A percentile compares a stretch with the other conserved stretches of the same genome.
These are phyloP conservation scores for Oophaga pumilio DNA, from an alignment of 2,113 vertebrate species.

Conservation along the genomic window DNA sequence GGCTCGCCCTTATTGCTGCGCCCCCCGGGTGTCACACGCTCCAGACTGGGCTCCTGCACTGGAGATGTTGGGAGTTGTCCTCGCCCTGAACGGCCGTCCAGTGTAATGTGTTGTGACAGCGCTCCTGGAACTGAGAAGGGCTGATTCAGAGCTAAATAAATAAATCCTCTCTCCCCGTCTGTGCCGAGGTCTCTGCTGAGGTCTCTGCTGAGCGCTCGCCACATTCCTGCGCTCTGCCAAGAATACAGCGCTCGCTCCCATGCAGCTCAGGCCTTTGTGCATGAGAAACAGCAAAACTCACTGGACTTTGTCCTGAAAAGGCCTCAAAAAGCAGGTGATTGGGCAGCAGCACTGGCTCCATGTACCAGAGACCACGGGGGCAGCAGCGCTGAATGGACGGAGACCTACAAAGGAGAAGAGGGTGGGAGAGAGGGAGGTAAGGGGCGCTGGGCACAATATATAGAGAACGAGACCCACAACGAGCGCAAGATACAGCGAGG, in stretches of 20 bases:
- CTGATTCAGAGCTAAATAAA: slow-evolving; percentile 7
- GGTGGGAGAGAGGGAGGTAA: neutral
- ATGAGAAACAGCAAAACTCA: slow-evolving; percentile 25
- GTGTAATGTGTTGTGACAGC: neutral
- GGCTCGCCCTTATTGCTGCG: no score
- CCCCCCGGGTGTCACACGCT: no score
- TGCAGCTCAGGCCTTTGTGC: neutral
- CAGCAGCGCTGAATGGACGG: slow-evolving; percentile 21
- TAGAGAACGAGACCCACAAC: no score
- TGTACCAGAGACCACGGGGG: slow-evolving; percentile 20
- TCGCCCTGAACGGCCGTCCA: neutral
- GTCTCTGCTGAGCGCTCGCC: neutral
- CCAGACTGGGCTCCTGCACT: neutral
- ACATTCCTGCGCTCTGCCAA: slow-evolving; percentile 36
- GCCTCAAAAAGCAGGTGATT: slow-evolving; percentile 23
- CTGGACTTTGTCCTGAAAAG: slow-evolving; percentile 31
- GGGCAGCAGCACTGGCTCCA: neutral
- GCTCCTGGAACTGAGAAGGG: neutral
- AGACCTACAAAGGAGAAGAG: neutral
- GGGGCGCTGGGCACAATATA: no score
- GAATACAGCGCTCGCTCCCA: slow-evolving; percentile 22
- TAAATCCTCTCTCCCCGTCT: neutral
- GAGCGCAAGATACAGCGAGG: no score
- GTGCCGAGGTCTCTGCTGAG: no score
- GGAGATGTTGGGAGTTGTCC: neutral